These are phyloP conservation scores for Anas bahamensis DNA, from an alignment of 2,797 vertebrate species.

Conservation along the genomic window DNA sequence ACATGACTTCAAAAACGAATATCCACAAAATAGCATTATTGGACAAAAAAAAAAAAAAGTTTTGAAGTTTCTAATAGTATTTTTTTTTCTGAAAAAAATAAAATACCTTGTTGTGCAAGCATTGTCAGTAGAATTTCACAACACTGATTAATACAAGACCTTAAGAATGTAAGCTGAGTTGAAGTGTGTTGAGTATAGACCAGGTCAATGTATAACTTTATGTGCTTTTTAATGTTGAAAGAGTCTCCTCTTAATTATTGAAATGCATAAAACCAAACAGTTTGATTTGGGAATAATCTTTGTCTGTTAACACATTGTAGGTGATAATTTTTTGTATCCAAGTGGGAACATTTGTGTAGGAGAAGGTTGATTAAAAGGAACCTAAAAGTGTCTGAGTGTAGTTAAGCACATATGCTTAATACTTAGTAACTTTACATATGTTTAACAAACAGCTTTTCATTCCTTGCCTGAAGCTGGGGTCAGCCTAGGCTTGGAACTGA, in stretches of 20 bases:
- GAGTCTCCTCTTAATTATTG: neutral
- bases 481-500: neutral
- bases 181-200: neutral
- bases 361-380: neutral
- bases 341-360: neutral
- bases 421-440: neutral
- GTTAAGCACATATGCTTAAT: neutral
- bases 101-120: neutral
- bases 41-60: too few species aligned
- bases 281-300: neutral
- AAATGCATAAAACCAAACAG: neutral
- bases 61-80: neutral
- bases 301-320: neutral
- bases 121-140: neutral
- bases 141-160: neutral
- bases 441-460: slow-evolving; percentile 6
- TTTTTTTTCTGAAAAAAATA: neutral
- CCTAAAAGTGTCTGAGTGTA: neutral
- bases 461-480: neutral
- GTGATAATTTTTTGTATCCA: neutral
- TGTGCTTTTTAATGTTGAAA: neutral
- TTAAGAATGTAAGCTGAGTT: neutral
- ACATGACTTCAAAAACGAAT: neutral
- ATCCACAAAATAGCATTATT: neutral
- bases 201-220: neutral